Base-by-base conservation (phyloP, 2,113 vertebrate genomes). In the Morone saxatilis region DNA sequence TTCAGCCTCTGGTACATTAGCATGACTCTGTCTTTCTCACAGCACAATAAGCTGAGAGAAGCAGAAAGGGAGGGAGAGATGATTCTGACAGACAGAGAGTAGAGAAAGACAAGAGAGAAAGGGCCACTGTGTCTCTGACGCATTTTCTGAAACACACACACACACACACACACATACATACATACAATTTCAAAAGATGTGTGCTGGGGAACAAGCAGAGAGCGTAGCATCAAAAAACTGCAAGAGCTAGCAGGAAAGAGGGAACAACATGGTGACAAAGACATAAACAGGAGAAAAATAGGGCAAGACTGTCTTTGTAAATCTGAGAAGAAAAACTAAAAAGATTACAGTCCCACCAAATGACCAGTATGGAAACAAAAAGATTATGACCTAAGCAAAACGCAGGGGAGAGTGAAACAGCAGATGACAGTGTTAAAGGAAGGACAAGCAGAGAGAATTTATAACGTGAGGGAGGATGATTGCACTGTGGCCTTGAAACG, bases 1-100 rank as follows among this genome's bases (percentile, higher is more conserved):
- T 31, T 82, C 77, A 79, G 47, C 66, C 54, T 63, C 60, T 72
- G 31, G n/a, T 89, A 84, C 50, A 68, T 78, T 36, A 68, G 51
- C 74, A 81, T 25, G 6, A 19, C 45, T 79, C 73, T 84, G 60
- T 71, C 57, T 88, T 79, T 86, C 69, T 90, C 69, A 76, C 73
- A 84, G 61, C 51, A 87, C 78, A 91, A 84, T 81, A 53, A 86
- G 60, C 63, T 78, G 43, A 70, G 61, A 78, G 53, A 61, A n/a
- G 5, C 51, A 61, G 20, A 57, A 31, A 72, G n/a, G 25, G 38
- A 62, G 69, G 71, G 20, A 59, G 65, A 20, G 20, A 59, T 41
- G 22, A 50, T 43, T 53, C 22, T 61, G 25, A 53, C 48, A 62
- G n/a, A 61, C 14, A 60, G 61, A 71, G 17, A 61, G 20, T 45